Evolutionary conservation across 2,888 invertebrate genomes (phyloP).

Genomic region (Lepas anatifera): DNA sequence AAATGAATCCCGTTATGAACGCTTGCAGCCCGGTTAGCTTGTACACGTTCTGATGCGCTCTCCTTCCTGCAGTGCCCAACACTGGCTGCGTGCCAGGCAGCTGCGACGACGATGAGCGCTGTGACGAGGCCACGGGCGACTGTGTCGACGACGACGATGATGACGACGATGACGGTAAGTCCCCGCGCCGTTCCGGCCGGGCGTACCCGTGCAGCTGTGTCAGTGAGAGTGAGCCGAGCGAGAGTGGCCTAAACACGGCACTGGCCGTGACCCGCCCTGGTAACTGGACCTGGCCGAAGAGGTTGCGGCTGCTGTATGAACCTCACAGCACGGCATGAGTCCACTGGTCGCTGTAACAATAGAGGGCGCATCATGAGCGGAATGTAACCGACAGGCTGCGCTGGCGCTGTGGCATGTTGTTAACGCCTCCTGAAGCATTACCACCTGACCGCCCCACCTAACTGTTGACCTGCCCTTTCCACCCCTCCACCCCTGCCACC

Average conservation of each 20-base stretch:
- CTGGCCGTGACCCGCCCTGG: too few species aligned
- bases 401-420: slow-evolving; percentile 1
- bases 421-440: background rate
- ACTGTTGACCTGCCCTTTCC: background rate
- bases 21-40: too few species aligned
- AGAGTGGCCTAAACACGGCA: background rate
- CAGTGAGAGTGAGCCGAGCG: background rate
- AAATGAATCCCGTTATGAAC: too few species aligned
- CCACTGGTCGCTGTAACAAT: too few species aligned
- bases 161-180: background rate
- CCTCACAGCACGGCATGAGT: too few species aligned
- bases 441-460: background rate
- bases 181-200: slow-evolving; percentile 3
- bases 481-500: background rate
- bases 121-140: slow-evolving; percentile 31
- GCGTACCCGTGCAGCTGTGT: background rate
- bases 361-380: too few species aligned
- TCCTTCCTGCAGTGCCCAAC: background rate
- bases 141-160: background rate
- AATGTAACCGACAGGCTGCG: too few species aligned
- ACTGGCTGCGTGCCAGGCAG: slow-evolving; percentile 81
- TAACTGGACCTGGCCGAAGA: too few species aligned
- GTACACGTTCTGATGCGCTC: too few species aligned
- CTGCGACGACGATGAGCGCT: slow-evolving; percentile 63
- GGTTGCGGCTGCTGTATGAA: too few species aligned